phyloP scores from a whole-genome alignment of 2,888 invertebrate species.

The Cordylochernes scorpioides region DNA sequence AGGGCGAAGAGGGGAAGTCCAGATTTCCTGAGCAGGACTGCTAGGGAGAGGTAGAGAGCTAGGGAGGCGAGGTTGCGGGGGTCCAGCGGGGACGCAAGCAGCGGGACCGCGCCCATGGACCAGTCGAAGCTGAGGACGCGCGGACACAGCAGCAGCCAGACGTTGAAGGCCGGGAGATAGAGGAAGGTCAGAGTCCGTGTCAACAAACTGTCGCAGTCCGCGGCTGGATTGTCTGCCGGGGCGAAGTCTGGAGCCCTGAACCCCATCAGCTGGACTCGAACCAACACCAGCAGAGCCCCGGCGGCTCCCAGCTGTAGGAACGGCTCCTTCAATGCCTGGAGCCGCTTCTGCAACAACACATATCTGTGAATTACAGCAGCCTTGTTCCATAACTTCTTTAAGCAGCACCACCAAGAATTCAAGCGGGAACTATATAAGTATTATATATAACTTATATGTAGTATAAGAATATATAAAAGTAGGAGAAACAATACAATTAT shows the following conservation, averaged over 20 bases:
- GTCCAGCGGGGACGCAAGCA: conserved; percentile 49
- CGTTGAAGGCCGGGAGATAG: conserved; percentile 70
- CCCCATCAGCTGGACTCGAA: conserved; percentile 46
- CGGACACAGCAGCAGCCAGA: conserved; percentile 59
- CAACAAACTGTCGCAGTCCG: conserved; percentile 46
- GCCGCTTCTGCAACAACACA: conserved; percentile 14
- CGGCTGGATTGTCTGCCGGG: conserved; percentile 80
- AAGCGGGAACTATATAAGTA: too few species aligned
- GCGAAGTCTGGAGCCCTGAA: conserved; percentile 50
- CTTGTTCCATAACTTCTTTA: too few species aligned
- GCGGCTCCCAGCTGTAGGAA: conserved; percentile 31
- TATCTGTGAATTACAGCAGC: conserved; percentile 3
- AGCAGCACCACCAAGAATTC: too few species aligned
- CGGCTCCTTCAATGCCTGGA: conserved; percentile 20
- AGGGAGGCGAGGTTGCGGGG: conserved; percentile 45
- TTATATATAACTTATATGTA: too few species aligned
- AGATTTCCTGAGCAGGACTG: conserved; percentile 2
- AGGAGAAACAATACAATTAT: too few species aligned
- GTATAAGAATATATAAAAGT: too few species aligned
- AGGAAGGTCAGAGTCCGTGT: conserved; percentile 65
- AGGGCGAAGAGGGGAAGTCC: conserved; percentile 18
- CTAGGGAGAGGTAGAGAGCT: conserved; percentile 34
- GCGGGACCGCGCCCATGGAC: conserved; percentile 89
- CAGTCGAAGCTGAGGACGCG: conserved; percentile 79
- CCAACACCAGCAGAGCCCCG: conserved; percentile 38